These are phyloP conservation scores for Aphelenchoides fujianensis DNA, from an alignment of 1,140 invertebrate genomes.

Conservation along the genomic window DNA sequence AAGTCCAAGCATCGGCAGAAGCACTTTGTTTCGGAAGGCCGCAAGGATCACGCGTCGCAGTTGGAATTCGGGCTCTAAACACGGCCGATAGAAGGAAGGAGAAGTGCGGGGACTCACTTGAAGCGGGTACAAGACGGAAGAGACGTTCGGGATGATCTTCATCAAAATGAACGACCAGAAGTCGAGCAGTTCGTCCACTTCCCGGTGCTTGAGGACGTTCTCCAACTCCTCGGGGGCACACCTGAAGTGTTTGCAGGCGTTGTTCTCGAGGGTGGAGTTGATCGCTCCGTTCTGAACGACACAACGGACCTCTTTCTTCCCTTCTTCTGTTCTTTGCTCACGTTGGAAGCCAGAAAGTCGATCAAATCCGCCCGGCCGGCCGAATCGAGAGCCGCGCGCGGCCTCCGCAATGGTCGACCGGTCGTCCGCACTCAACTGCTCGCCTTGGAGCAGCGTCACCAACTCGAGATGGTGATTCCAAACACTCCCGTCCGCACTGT, in stretches of 20 bases:
- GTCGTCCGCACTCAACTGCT: neutral
- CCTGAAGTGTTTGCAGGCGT: conserved; percentile 17
- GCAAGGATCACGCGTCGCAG: conserved; percentile 1
- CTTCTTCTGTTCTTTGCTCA: neutral
- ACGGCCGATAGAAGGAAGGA: neutral
- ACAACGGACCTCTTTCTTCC: neutral
- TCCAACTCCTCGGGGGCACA: conserved; percentile 11
- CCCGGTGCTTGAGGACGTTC: neutral
- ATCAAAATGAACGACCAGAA: conserved; percentile 10
- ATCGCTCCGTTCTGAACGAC: conserved; percentile 12
- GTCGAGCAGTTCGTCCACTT: neutral
- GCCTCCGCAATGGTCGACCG: neutral
- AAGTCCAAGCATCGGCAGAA: conserved; percentile 15
- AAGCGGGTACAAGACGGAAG: conserved; percentile 7
- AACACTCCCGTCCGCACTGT: neutral
- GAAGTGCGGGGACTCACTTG: conserved; percentile 1
- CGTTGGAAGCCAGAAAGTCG: conserved; percentile 13
- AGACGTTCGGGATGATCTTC: conserved; percentile 13
- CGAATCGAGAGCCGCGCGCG: neutral
- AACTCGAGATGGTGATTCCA: neutral
- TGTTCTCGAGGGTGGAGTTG: conserved; percentile 14
- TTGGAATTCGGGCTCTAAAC: neutral
- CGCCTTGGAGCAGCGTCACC: neutral
- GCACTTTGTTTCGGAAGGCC: conserved; percentile 13
- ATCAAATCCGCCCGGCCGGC: conserved; percentile 6